Conservation (phyloP, 1,140 invertebrate species). For the Theocolax elegans region DNA sequence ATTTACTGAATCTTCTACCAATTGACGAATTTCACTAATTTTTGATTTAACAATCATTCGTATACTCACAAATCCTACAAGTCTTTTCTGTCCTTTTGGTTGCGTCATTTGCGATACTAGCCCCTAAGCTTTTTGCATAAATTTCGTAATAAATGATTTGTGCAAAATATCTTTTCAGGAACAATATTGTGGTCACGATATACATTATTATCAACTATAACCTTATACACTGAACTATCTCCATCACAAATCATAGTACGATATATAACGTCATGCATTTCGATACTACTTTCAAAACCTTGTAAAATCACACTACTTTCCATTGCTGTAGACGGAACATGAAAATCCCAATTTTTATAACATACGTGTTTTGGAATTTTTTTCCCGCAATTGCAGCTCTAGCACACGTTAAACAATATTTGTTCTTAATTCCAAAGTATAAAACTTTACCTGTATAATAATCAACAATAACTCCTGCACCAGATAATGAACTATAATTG, state of each 20-base stretch:
- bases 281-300: constrained; percentile 57
- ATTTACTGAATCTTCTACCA: constrained; percentile 29
- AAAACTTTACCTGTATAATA: constrained; percentile 50
- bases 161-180: constrained; percentile 60
- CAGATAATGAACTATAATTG: constrained; percentile 46
- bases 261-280: constrained; percentile 59
- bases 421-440: no score
- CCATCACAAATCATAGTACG: constrained; percentile 60
- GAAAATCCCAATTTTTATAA: constrained; percentile 54
- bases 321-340: constrained; percentile 54
- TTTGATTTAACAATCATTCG: constrained; percentile 38
- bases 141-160: constrained; percentile 54
- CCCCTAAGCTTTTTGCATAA: constrained; percentile 46
- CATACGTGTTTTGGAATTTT: constrained; percentile 46
- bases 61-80: neutral
- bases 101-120: constrained; percentile 1
- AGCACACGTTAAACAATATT: constrained; percentile 57
- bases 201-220: constrained; percentile 49
- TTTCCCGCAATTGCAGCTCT: constrained; percentile 41
- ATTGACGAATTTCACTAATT: constrained; percentile 39
- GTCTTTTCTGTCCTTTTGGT: constrained; percentile 12
- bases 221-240: constrained; percentile 58
- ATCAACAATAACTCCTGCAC: constrained; percentile 56
- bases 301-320: constrained; percentile 59
- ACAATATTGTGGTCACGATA: constrained; percentile 47